phyloP scores from a whole-genome alignment of 2,888 invertebrate genomes.

The Dermolepida albohirtum region DNA sequence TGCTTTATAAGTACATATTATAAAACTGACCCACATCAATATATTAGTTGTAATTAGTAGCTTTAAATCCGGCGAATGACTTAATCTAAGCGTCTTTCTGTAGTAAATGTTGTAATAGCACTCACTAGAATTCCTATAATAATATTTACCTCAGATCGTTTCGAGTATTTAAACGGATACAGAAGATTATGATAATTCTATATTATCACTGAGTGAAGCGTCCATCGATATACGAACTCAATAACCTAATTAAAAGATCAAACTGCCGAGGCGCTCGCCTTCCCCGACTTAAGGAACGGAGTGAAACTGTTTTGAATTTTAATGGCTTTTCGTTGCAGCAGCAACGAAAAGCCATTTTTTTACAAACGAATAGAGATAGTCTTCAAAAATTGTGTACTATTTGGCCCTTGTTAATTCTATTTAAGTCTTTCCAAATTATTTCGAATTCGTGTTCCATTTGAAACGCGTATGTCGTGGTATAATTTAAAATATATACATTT shows the following conservation, averaged over 20 bases:
- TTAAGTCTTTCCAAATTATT: not conserved
- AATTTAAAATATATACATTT: not conserved
- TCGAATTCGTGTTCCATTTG: constrained; percentile 7
- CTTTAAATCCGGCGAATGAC: too few species aligned
- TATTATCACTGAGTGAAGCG: constrained; percentile 18
- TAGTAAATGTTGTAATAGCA: constrained; percentile 6
- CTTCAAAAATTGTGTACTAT: constrained; percentile 7
- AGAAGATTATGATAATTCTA: constrained; percentile 30
- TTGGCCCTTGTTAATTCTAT: constrained; percentile 17
- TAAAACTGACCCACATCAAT: too few species aligned
- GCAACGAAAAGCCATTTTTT: constrained; percentile 16
- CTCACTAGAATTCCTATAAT: not conserved
- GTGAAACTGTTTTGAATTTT: constrained; percentile 49
- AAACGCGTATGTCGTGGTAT: not conserved
- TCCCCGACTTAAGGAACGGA: constrained; percentile 13
- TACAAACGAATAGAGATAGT: too few species aligned
- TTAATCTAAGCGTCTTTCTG: not conserved
- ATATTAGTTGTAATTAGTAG: too few species aligned
- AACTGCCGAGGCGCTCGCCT: constrained; percentile 13
- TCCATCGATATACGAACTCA: constrained; percentile 10
- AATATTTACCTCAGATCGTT: constrained; percentile 6
- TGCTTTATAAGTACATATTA: too few species aligned
- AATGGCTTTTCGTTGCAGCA: constrained; percentile 49
- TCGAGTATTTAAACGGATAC: constrained; percentile 14
- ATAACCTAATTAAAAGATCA: constrained; percentile 27